phyloP scores from a whole-genome alignment of 2,113 vertebrate genomes.

The Carassius carassius region DNA sequence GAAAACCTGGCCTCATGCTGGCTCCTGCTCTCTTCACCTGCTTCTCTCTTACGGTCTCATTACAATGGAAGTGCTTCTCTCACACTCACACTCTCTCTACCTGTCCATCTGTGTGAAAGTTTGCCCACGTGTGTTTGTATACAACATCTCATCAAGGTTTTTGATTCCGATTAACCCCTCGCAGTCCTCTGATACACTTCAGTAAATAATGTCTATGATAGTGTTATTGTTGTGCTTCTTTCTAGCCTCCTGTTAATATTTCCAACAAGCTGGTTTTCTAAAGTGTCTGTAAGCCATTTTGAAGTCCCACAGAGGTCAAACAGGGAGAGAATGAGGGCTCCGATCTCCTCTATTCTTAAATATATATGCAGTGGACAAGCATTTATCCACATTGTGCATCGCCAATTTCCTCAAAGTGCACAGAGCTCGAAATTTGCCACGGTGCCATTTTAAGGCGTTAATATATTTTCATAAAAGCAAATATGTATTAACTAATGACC shows the following conservation, averaged over 20 bases:
- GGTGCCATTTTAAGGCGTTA: conserved; percentile 50
- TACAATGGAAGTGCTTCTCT: not conserved
- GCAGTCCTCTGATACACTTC: conserved; percentile 48
- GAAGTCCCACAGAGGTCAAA: conserved; percentile 45
- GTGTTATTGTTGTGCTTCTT: conserved; percentile 51
- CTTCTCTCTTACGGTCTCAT: too few relatives aligned
- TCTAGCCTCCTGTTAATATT: conserved; percentile 45
- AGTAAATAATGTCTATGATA: conserved; percentile 57
- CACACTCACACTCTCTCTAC: conserved; percentile 15
- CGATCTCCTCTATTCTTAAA: conserved; percentile 5
- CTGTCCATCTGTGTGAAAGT: conserved; percentile 67
- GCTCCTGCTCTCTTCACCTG: not conserved
- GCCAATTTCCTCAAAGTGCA: conserved; percentile 39
- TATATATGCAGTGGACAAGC: conserved; percentile 38
- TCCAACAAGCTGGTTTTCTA: conserved; percentile 39
- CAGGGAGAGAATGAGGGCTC: conserved; percentile 33
- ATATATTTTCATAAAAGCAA: conserved; percentile 24
- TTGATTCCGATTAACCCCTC: not conserved
- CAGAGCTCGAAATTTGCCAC: conserved; percentile 40
- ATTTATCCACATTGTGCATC: conserved; percentile 36
- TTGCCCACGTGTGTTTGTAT: conserved; percentile 30
- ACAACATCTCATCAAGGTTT: not conserved
- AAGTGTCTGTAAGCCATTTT: conserved; percentile 54
- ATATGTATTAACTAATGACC: conserved; percentile 33
- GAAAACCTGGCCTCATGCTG: not conserved